Conservation (phyloP, 2,797 vertebrate species). For the Lerista edwardsae region DNA sequence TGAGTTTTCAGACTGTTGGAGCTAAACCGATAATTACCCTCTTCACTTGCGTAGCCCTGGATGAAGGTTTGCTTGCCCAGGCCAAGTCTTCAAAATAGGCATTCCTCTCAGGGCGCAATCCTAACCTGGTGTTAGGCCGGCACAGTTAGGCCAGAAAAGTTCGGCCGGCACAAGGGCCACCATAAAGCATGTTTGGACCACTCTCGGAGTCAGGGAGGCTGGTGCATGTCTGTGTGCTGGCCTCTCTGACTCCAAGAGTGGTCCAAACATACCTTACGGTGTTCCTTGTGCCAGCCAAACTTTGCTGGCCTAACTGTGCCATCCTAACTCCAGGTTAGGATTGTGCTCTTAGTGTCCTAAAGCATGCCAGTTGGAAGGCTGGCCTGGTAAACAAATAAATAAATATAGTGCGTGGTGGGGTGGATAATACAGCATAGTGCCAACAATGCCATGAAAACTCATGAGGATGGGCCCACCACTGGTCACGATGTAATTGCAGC, state of each 20-base stretch:
- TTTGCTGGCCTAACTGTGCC: no score
- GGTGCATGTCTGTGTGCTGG: no score
- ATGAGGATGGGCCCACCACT: constrained; percentile 37
- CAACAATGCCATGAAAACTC: constrained; percentile 27
- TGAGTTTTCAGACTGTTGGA: constrained; percentile 44
- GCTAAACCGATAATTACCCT: constrained; percentile 3
- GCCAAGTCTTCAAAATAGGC: constrained; percentile 40
- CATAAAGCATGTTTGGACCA: no score
- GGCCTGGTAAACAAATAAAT: no score
- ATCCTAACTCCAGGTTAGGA: no score
- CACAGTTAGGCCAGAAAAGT: no score
- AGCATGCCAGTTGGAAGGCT: constrained; percentile 44
- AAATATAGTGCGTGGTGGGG: constrained; percentile 3
- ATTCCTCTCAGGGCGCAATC: constrained; percentile 26
- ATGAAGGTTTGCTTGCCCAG: constrained; percentile 46
- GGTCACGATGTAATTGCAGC: constrained; percentile 33
- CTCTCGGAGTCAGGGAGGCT: no score
- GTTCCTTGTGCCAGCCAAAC: no score
- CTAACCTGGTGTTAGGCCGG: no score
- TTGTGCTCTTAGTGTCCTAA: not conserved
- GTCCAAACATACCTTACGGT: no score
- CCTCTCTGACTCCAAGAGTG: no score
- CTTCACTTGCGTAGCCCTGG: not conserved
- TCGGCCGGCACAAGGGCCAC: no score
- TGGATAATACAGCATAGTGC: constrained; percentile 40